Percentiles rank a stretch among this genome's conserved stretches.
phyloP scores from a whole-genome alignment of 2,888 invertebrate species.

The Scaeva pyrastri region DNA sequence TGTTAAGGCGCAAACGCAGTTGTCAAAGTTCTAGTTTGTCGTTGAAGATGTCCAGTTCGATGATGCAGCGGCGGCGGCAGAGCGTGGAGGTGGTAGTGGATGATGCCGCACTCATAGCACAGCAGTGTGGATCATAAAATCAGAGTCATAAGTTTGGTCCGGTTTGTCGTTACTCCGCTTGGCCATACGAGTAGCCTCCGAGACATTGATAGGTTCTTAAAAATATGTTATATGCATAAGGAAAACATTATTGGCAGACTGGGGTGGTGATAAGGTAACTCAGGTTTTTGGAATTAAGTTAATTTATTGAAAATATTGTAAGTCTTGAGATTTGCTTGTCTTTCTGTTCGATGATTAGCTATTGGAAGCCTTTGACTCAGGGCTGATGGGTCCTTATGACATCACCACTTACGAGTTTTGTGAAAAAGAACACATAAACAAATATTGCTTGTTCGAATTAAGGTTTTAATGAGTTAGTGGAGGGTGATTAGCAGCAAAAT shows the following conservation, averaged over 20 bases:
- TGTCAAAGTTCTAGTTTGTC: slow-evolving; percentile 22
- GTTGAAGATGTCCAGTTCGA: neutral
- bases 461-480: too few species aligned
- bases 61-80: too few species aligned
- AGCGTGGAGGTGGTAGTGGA: neutral
- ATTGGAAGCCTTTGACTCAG: too few species aligned
- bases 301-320: neutral
- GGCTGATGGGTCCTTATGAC: too few species aligned
- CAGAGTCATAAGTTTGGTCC: slow-evolving; percentile 65
- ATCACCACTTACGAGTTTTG: too few species aligned
- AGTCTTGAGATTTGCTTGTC: too few species aligned
- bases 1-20: slow-evolving; percentile 14
- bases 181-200: neutral
- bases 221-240: slow-evolving; percentile 33
- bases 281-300: neutral
- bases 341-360: too few species aligned
- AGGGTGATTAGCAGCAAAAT: too few species aligned
- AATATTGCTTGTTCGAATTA: too few species aligned
- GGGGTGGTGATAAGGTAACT: slow-evolving; percentile 46
- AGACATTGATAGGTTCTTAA: slow-evolving; percentile 64
- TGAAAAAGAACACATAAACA: too few species aligned
- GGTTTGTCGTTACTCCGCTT: slow-evolving; percentile 22
- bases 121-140: slow-evolving; percentile 64
- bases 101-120: neutral
- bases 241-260: slow-evolving; percentile 43